Evolutionary conservation across 2,888 invertebrate species (phyloP), one percentile per base, ranked within the genome.

Genomic region (Geophilus truncorum): DNA sequence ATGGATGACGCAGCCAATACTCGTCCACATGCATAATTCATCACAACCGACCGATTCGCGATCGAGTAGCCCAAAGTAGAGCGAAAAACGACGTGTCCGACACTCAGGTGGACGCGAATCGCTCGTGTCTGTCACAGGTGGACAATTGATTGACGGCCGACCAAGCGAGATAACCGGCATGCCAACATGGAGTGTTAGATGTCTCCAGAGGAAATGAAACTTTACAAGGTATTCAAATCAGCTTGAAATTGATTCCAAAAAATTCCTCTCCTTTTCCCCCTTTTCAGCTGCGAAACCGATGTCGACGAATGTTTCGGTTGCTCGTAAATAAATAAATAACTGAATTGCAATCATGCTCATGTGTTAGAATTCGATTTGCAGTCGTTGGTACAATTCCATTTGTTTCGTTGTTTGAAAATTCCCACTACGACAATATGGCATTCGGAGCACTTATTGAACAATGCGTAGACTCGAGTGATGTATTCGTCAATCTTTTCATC

Each of bases 1-100:
- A 62, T 62, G 62, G 62, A 62, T 62, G 62, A 62, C 62, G 62
- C 62, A 25, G 25, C 62, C 62, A 62, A 62, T 62, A 62, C 62
- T 62, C 62, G 28, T 23, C 25, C 10, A 4, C 62, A 62, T 62
- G 62, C 62, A 62, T 62, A 62, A 62, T 62, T 62, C 62, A 62
- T 62, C 25, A 25, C 9, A 3, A 25, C 12, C 12, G 62, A 1
- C 62, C 12, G 12, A 62, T 25, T 62, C 62, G 23, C 62, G 10
- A 62, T 62, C 62, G 62, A 62, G 62, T 62, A 25, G 25, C 62
- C 62, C 25, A 23, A 25, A 62, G 25, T 62, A 62, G 62, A 1
- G 45, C 15, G 15, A 45, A 62, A 62, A 62, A 62, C 21, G 62
- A 62, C 62, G 21, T 62, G 62, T 62, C 62, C 62, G 62, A 62